Evolutionary conservation across 2,113 vertebrate species (phyloP).

Genomic region (Chaetodon trifascialis): DNA sequence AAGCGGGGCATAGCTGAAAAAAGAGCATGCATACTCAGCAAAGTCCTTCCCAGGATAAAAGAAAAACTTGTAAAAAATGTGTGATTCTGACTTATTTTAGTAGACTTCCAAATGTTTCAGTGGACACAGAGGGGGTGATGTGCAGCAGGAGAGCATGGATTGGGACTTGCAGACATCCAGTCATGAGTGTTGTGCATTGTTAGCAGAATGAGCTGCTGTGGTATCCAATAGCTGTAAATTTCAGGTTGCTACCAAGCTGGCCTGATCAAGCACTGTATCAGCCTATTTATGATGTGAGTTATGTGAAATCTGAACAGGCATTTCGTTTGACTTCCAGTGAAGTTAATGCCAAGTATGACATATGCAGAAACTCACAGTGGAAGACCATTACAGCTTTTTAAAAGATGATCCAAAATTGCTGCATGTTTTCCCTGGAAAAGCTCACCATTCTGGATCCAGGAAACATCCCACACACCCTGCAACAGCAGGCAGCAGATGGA

Average conservation of each 20-base stretch:
- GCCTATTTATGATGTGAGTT: constrained; percentile 48
- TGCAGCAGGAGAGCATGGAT: constrained; percentile 17
- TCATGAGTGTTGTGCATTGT: constrained; percentile 27
- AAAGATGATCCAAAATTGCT: constrained; percentile 63
- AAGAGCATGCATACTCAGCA: constrained; percentile 51
- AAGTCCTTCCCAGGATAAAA: constrained; percentile 18
- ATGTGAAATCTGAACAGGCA: constrained; percentile 47
- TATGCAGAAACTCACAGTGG: constrained; percentile 39
- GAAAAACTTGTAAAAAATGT: constrained; percentile 7
- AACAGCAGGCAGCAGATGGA: constrained; percentile 71
- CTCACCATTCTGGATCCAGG: constrained; percentile 66
- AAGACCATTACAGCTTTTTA: constrained; percentile 48
- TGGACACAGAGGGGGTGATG: neutral
- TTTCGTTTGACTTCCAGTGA: constrained; percentile 48
- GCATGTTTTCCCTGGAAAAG: constrained; percentile 75
- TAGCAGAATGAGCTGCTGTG: constrained; percentile 27
- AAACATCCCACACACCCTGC: constrained; percentile 65
- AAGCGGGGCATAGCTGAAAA: constrained; percentile 19
- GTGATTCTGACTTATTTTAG: constrained; percentile 9
- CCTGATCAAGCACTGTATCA: constrained; percentile 23
- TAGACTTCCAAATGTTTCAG: constrained; percentile 39
- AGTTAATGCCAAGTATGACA: constrained; percentile 61
- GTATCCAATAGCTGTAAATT: constrained; percentile 37
- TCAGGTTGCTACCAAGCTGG: constrained; percentile 38
- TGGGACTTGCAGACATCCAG: constrained; percentile 40